A percentile compares a stretch with the other conserved stretches of the same genome.
Conservation (phyloP, 2,797 vertebrate genomes). For the Sebastes baramenuke region DNA sequence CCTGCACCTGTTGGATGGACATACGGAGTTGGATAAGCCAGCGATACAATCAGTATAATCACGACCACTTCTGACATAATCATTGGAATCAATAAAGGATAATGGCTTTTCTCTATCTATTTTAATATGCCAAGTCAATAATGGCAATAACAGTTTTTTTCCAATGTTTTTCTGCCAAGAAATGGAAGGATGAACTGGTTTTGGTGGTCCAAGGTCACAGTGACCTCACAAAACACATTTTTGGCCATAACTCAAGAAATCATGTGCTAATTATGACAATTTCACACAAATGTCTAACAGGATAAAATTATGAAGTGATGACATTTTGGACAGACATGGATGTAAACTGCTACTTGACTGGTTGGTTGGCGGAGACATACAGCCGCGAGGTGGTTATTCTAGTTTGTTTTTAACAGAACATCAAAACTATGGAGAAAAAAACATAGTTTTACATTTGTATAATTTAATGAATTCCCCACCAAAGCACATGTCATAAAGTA, state of each 20-base stretch:
- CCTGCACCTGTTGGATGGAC: conserved; percentile 50
- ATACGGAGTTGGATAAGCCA: not conserved
- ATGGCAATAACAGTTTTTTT: not conserved
- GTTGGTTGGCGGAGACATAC: no score
- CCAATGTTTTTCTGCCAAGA: not conserved
- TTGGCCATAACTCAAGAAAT: no score
- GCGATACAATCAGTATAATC: conserved; percentile 35
- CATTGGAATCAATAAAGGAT: not conserved
- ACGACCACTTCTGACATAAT: not conserved
- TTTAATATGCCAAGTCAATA: not conserved
- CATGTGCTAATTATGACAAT: no score
- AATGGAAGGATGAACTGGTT: no score
- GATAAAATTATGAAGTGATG: no score
- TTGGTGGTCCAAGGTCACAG: no score
- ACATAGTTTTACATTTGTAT: not conserved
- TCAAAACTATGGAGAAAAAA: not conserved
- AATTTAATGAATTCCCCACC: not conserved
- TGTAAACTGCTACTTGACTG: no score
- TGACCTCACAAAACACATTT: no score
- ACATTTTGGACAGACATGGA: no score
- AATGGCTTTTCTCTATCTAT: not conserved
- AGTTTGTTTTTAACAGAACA: not conserved
- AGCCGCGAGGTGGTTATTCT: no score
- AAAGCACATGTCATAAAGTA: not conserved
- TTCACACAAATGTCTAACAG: no score